Evolutionary conservation across 2,888 invertebrate genomes (phyloP), one percentile per base, ranked within the genome.

Genomic region (Nephrocerus scutellatus): DNA sequence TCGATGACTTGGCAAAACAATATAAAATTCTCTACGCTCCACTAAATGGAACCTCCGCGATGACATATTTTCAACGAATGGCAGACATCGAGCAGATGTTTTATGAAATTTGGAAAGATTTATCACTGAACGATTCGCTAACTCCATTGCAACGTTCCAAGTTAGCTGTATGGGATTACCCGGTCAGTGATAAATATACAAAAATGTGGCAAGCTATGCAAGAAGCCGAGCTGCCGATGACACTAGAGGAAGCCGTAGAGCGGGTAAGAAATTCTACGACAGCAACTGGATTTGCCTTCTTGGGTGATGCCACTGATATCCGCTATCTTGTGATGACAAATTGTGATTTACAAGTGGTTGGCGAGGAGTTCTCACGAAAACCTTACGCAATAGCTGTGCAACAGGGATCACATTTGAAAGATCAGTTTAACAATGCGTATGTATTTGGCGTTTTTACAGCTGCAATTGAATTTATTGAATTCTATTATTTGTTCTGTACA

Each of bases 51-150:
- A 89, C 92, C 0, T 76, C 88, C 0, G 85, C 91, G 0, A 88
- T 91, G 79, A 87, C 86, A 0, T 97, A 97, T 68, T 97, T 97
- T 63, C 78, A 90, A 59, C 74, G 96, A 46, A 97, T 97, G 96
- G 85, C 93, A 0, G 81, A 88, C 50, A 96, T 97, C 45, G 97
- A 97, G 70, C 80, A 83, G 44, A 78, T 79, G 57, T 97, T 97
- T 68, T 97, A 96, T 63, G 89, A 91, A 89, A 95, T 96, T 52
- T 97, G 97, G 97, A 96, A 96, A 63, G 90, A 93, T 54, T 91
- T 97, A 86, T 92, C 92, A 22, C 70, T 97, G 15, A 92, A 96
- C 63, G 95, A 96, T 68, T 91, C 89, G 36, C 68, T 96, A 34
- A 80, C 82, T 15, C 87, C 91, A 41, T 78, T 89, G 5, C 92